Evolutionary conservation across 1,140 invertebrate genomes (phyloP), one percentile per base, ranked within the genome.

Genomic region (Leguminivora glycinivorella): DNA sequence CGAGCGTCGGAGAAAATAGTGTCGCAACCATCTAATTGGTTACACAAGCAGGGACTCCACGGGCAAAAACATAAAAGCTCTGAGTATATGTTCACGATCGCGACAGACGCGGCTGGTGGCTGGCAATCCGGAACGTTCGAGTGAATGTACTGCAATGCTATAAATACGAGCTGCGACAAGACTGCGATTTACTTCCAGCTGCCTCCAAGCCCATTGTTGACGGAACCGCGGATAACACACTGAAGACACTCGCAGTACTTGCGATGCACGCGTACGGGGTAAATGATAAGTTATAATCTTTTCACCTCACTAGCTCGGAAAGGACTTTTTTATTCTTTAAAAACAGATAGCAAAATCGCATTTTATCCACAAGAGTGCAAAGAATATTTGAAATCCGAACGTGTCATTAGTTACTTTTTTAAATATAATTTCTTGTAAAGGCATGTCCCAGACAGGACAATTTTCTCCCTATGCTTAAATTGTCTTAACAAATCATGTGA

Each of bases 91-190:
- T 63, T 63, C 58, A 58, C 56, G 56, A 58, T n/a, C 22, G 58
- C 58, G 58, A 63, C 58, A 63, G 58, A 29, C 10, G n/a, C n/a
- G 56, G 26, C 69, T 67, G 63, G n/a, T 10, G 56, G 26, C 69
- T 67, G 63, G 68, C 70, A 75, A 74, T 72, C 76, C 75, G 76
- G 83, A 84, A 85, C 84, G 79, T 82, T 84, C 82, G 74, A 87
- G 85, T 85, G 86, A 90, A 88, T 73, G 85, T 82, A 76, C 73
- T 56, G 72, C 26, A 72, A 75, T 78, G 82, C 81, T 89, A 90
- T 90, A 90, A 87, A 90, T 90, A 88, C 83, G 72, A 79, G 67
- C 75, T 70, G 70, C 74, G 70, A 67, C 47, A 70, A 69, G 67
- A 70, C 70, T 71, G 58, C 58, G 67, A 67, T 71, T 63, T 63